Conservation (phyloP, 2,113 vertebrate genomes). For the Ginglymostoma cirratum region DNA sequence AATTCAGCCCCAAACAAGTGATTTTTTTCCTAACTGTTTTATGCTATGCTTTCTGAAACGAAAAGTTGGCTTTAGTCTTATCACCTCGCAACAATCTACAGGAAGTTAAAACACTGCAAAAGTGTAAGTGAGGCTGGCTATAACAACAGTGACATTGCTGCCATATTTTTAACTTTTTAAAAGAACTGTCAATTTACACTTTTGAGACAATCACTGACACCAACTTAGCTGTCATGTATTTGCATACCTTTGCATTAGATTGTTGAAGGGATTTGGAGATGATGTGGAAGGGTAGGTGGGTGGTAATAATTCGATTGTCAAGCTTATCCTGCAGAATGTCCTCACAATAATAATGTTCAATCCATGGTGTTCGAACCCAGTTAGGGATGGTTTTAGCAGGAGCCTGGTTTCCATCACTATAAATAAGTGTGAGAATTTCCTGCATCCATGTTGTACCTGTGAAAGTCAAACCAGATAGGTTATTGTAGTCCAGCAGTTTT, state of each 20-base stretch:
- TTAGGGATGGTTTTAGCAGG: constrained; percentile 61
- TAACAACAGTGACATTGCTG: not conserved
- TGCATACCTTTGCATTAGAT: constrained; percentile 63
- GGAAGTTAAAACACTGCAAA: not conserved
- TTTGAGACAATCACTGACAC: not conserved
- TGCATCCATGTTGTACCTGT: constrained; percentile 85
- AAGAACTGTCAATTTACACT: not conserved
- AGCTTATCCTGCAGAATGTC: constrained; percentile 41
- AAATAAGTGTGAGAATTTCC: constrained; percentile 67
- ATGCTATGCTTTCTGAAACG: not conserved
- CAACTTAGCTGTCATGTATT: too few relatives aligned
- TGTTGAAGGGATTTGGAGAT: constrained; percentile 56
- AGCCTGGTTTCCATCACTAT: constrained; percentile 53
- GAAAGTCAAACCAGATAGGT: fast-evolving
- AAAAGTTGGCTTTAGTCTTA: not conserved
- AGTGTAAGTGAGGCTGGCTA: not conserved
- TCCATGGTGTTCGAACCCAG: constrained; percentile 71
- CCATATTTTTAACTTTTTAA: not conserved
- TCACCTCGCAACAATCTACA: not conserved
- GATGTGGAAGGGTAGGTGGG: constrained; percentile 63
- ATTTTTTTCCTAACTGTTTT: too few relatives aligned
- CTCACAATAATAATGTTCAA: constrained; percentile 68
- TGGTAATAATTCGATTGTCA: constrained; percentile 61
- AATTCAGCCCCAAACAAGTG: not conserved
- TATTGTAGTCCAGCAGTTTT: not conserved